Conservation (phyloP, 2,113 vertebrate species). For the Hyperoodon ampullatus region DNA sequence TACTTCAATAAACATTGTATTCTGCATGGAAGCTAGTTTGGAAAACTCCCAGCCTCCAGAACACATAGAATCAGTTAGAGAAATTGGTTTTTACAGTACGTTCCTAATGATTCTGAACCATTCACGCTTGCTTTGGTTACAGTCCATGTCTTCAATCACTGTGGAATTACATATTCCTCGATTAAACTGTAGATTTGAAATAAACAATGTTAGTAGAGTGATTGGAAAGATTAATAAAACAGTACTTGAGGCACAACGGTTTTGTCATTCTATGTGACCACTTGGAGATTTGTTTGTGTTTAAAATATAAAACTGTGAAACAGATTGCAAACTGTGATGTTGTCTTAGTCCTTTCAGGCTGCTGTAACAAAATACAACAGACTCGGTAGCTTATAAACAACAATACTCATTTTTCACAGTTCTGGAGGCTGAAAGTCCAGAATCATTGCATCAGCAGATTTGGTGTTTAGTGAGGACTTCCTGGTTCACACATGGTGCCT, state of each 20-base stretch:
- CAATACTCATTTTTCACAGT: neutral
- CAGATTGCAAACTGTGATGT: neutral
- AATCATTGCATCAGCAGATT: too few relatives aligned
- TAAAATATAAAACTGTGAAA: neutral
- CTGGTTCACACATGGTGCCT: neutral
- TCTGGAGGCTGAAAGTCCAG: neutral
- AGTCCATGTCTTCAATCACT: neutral
- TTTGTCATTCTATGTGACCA: neutral
- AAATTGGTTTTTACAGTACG: neutral
- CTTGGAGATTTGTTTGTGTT: neutral
- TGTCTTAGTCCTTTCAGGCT: neutral
- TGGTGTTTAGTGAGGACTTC: neutral
- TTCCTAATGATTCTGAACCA: neutral
- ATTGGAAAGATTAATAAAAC: neutral
- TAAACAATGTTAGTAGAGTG: neutral
- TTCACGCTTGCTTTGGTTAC: neutral
- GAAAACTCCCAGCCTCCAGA: neutral
- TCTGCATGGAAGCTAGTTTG: neutral
- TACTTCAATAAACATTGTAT: neutral
- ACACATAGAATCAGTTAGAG: neutral
- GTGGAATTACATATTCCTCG: neutral
- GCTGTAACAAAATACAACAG: neutral
- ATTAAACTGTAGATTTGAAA: neutral
- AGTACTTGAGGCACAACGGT: neutral
- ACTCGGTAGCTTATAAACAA: neutral